These are phyloP conservation scores for Unio pictorum DNA, from an alignment of 2,888 invertebrate genomes.

Conservation along the genomic window DNA sequence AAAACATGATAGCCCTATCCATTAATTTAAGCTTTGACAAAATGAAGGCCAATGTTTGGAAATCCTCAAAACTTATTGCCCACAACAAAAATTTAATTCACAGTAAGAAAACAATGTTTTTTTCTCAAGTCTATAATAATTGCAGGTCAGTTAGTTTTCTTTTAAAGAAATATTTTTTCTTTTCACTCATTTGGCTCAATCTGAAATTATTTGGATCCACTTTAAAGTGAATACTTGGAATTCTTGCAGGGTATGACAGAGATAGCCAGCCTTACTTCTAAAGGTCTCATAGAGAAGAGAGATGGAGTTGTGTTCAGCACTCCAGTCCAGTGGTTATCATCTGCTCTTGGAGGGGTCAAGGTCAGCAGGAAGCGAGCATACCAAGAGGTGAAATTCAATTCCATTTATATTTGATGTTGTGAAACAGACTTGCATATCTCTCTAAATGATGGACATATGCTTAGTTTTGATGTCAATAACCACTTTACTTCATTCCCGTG, in stretches of 20 bases:
- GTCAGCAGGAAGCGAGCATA: conserved; percentile 27
- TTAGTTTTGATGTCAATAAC: not conserved
- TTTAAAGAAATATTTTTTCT: no score
- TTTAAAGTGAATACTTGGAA: conserved; percentile 1
- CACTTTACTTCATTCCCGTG: no score
- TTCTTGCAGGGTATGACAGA: conserved; percentile 19
- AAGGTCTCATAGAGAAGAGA: conserved; percentile 25
- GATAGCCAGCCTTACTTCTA: conserved; percentile 22
- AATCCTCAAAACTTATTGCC: no score
- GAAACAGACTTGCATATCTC: not conserved
- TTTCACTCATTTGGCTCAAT: no score
- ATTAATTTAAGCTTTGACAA: no score
- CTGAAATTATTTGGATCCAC: not conserved
- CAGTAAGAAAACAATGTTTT: no score
- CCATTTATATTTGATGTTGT: not conserved
- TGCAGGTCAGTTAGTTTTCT: no score
- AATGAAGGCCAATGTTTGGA: no score
- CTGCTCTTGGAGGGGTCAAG: conserved; percentile 15
- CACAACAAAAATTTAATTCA: no score
- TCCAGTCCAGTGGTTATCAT: conserved; percentile 36
- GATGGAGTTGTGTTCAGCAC: conserved; percentile 31
- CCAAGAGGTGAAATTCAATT: conserved; percentile 18
- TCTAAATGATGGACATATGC: no score
- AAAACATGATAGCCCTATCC: no score
- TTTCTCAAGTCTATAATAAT: no score